phyloP scores from a whole-genome alignment of 2,113 vertebrate genomes.

The Nothoprocta pentlandii region DNA sequence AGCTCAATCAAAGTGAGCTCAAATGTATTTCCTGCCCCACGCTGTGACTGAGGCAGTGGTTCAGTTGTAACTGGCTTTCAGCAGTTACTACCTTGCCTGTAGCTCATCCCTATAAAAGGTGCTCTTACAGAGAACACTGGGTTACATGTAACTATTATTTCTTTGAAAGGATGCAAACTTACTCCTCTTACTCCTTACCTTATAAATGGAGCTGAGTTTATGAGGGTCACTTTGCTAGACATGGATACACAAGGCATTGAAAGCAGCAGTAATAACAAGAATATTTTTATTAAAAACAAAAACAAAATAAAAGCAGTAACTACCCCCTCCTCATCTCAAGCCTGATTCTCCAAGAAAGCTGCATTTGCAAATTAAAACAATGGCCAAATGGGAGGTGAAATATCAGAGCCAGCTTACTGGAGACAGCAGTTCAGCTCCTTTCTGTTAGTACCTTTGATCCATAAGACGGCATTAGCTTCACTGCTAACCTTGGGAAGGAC shows the following conservation, averaged over 20 bases:
- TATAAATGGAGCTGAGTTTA: background rate
- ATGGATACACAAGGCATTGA: background rate
- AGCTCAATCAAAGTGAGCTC: background rate
- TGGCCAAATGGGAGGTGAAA: background rate
- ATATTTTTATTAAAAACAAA: background rate
- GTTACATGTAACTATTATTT: background rate
- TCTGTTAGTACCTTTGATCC: background rate
- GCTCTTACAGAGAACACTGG: background rate
- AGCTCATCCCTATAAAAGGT: accelerated
- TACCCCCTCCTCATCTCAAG: background rate
- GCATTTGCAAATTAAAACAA: background rate
- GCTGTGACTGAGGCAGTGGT: background rate
- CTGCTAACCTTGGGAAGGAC: background rate
- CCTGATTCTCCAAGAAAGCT: constrained; percentile 15
- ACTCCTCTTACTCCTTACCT: background rate
- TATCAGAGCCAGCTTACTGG: background rate
- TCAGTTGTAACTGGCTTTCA: background rate
- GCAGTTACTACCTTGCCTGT: background rate
- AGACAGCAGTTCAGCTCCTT: background rate
- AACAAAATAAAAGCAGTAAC: background rate
- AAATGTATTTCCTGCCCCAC: background rate
- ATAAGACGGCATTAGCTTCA: background rate
- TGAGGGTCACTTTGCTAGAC: background rate
- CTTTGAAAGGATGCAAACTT: background rate
- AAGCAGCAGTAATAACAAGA: background rate